Conservation (phyloP, 35 echinoderm and acorn worm species). For the Heliocidaris erythrogramma region DNA sequence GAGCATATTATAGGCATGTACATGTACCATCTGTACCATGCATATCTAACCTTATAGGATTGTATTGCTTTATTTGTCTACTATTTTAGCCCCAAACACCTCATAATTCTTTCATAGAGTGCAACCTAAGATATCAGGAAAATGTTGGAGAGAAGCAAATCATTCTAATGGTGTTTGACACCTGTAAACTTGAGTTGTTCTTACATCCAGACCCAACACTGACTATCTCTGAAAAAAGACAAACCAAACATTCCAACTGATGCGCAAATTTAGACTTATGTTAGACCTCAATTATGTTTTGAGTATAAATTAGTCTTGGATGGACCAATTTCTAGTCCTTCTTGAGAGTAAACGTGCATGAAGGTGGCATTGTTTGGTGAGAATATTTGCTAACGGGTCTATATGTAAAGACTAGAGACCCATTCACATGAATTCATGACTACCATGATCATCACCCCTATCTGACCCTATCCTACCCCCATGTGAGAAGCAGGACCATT, state of each 20-base stretch:
- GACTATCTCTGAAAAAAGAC: background rate
- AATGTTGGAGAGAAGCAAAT: background rate
- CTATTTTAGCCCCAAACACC: background rate
- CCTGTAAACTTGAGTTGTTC: background rate
- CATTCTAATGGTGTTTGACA: conserved; percentile 3
- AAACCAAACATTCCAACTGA: background rate
- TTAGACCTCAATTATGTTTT: background rate
- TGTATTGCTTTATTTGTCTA: background rate
- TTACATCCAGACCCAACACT: background rate
- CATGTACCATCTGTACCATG: background rate
- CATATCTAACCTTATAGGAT: background rate
- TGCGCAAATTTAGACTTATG: background rate
- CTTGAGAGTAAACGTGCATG: background rate
- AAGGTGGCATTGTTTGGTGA: background rate
- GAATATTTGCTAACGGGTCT: background rate
- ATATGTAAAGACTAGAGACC: background rate
- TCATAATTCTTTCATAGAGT: background rate
- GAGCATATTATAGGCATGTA: background rate
- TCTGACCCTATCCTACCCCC: conserved; percentile 6
- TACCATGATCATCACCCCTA: background rate
- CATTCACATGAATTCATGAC: conserved; percentile 3
- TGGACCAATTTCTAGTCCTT: background rate
- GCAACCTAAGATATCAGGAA: background rate
- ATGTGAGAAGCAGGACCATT: conserved; percentile 9
- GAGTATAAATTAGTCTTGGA: background rate